Evolutionary conservation across 1,140 invertebrate genomes (phyloP), one percentile per base, ranked within the genome.

Genomic region (Meloidogyne hapla): DNA sequence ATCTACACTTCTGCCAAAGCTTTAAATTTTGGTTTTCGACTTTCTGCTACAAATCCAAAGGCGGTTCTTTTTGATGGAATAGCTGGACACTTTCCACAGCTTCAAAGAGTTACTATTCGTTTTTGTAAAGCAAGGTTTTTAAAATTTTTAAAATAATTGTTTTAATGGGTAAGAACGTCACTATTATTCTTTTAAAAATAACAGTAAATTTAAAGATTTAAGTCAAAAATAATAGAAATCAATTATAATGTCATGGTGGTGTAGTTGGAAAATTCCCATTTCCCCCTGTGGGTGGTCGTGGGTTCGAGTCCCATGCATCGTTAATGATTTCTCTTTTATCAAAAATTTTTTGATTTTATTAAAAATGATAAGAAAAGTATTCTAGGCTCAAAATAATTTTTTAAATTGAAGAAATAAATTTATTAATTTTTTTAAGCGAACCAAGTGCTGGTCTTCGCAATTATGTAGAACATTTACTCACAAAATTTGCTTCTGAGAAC

Each of bases 21-120:
- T 6, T 65, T 82, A n/a, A 82, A 82, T 69, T 82, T 82, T 76
- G 81, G 69, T 12, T 82, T 84, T 66, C 79, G 82, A 12, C 28
- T 80, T 0, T 69, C 79, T 25, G 83, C 69, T 23, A 73, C 71
- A 23, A 79, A 66, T 70, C 81, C 81, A 26, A 18, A 64, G 28
- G 79, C 75, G 18, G 83, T 83, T 38, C 23, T 74, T 9, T 72
- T 56, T n/a, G 84, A 84, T 56, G 81, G 80, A 1, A 45, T 33
- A 23, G 25, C 79, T 40, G 25, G 66, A 62, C 64, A 81, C 56
- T 56, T 61, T 21, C 83, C 81, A 13, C 81, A 82, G 33, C 62
- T 82, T 10, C 81, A 82, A 26, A 68, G 81, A n/a, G 23, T 80
- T 15, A 79, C 77, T 25, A 73, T 80, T 21, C 69, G 70, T 33